Percentiles rank a stretch among this genome's conserved stretches.
Evolutionary conservation across 2,888 invertebrate genomes (phyloP).

Genomic region (Clistopyga incitator): DNA sequence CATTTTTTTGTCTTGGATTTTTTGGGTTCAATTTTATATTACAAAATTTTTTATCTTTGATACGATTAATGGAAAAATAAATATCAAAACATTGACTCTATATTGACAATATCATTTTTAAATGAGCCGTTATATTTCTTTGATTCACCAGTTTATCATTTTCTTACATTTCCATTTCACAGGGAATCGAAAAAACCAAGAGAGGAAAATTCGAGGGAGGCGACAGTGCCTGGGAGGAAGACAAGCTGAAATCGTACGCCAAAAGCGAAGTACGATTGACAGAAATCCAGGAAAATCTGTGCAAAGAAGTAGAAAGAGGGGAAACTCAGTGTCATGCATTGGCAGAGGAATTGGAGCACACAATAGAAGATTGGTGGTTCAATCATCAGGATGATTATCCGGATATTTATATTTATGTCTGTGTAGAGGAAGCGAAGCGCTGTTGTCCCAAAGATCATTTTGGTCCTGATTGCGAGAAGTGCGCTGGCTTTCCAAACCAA

Average conservation of each 20-base stretch:
- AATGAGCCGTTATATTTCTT: neutral
- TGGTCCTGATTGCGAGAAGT: conserved; percentile 93
- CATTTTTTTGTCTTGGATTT: no score
- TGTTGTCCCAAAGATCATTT: conserved; percentile 95
- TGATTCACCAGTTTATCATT: neutral
- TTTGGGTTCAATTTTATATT: no score
- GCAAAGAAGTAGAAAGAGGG: conserved; percentile 90
- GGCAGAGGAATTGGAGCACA: conserved; percentile 92
- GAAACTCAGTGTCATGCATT: conserved; percentile 93
- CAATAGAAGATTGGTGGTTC: conserved; percentile 96
- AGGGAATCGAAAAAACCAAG: conserved; percentile 93
- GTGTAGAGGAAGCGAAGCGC: conserved; percentile 90
- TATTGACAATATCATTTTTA: no score
- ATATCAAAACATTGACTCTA: no score
- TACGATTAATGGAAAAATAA: no score
- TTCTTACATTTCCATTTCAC: conserved; percentile 12
- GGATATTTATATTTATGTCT: conserved; percentile 91
- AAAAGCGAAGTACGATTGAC: conserved; percentile 95
- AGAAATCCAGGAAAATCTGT: conserved; percentile 95
- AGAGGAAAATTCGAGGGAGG: conserved; percentile 96
- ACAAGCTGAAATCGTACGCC: conserved; percentile 92
- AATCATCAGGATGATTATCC: conserved; percentile 87
- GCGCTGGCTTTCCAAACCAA: conserved; percentile 90
- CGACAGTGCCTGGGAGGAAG: conserved; percentile 97
- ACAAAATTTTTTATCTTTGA: no score